Conservation (phyloP, 2,888 invertebrate species). For the Adela reaumurella region DNA sequence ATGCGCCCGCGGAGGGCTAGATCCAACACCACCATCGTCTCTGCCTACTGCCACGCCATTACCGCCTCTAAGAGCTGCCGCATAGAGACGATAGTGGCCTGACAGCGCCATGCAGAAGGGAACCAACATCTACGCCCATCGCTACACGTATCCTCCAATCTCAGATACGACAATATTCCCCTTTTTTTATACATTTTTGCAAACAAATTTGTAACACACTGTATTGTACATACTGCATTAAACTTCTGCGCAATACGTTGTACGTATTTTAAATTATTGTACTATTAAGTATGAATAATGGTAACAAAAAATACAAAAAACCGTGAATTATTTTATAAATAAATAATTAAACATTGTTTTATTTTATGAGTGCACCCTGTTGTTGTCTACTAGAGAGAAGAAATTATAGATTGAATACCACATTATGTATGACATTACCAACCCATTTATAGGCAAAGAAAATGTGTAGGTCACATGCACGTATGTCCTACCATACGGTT, state of each 20-base stretch:
- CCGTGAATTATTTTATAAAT: conserved; percentile 52
- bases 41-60: conserved; percentile 6
- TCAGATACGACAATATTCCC: conserved; percentile 42
- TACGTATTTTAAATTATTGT: conserved; percentile 38
- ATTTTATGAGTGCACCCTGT: not conserved
- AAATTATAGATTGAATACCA: too few species aligned
- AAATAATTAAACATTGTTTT: conserved; percentile 37
- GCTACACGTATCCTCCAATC: conserved; percentile 31
- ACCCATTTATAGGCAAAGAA: too few species aligned
- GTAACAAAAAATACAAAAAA: conserved; percentile 30
- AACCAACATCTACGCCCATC: not conserved
- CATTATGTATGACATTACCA: too few species aligned
- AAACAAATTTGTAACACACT: conserved; percentile 32
- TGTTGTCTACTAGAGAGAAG: too few species aligned
- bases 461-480: too few species aligned
- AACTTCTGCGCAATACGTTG: conserved; percentile 17
- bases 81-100: not conserved
- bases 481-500: too few species aligned
- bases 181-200: conserved; percentile 44
- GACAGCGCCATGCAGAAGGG: conserved; percentile 4
- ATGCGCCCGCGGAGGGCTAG: conserved; percentile 37
- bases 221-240: conserved; percentile 51
- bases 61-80: conserved; percentile 8
- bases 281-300: conserved; percentile 50
- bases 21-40: too few species aligned